Evolutionary conservation across 2,797 vertebrate genomes (phyloP), one percentile per base, ranked within the genome.

Genomic region (Smutsia temminckii): DNA sequence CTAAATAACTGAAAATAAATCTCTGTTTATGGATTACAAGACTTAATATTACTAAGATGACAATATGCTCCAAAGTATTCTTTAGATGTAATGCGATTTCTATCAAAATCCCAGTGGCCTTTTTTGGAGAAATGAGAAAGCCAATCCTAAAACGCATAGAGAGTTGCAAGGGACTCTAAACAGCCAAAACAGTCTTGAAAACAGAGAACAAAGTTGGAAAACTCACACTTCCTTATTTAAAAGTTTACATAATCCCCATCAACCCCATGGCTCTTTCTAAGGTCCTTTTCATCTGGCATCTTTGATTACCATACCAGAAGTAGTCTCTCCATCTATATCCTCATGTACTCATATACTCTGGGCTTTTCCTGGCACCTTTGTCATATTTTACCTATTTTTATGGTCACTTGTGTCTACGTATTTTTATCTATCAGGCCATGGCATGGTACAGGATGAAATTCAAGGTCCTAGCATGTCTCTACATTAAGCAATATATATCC

Each of bases 361-460:
- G 4, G 17, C 6, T 20, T 72, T 88, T 79, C 55, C 29, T 25
- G 61, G 29, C 53, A 23, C 6, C 40, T 4, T 71, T 4, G 8
- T 57, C 55, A 55, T 14, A 3, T 66, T 57, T 89, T 51, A 49
- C 21, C 55, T 51, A 29, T 64, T 72, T 72, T 42, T 40, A n/a
- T 8, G n/a, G 6, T 51, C 51, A 64, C 66, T 55, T 79, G 37
- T 59, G 2, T 46, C 18, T 16, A 17, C 29, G 17, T 42, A 29
- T 51, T 66, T 53, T 89, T 32, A 71, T 49, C 57, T 17, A 37
- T 46, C 23, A 79, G 59, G 4, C 29, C 53, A 23, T 51, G 49
- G 18, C 0, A 0, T 42, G 10, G 4, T 3, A 10, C 59, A 9
- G 1, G 79, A 14, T 17, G n/a, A 79, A 32, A 59, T 66, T 23